Evolutionary conservation across 2,797 vertebrate genomes (phyloP).

Genomic region (Eleutherodactylus coqui): DNA sequence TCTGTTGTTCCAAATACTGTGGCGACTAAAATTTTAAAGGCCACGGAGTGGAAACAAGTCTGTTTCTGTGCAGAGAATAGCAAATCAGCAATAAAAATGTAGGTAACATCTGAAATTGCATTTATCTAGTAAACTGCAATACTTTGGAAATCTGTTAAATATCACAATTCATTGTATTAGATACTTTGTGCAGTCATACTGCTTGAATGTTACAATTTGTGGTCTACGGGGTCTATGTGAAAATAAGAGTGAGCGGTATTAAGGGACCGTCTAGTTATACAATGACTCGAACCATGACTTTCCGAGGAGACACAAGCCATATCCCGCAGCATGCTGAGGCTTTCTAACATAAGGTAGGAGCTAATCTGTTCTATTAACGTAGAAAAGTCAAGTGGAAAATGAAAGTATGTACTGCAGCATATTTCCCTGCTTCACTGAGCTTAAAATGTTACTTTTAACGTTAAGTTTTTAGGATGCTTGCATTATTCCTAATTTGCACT

Average conservation of each 20-base stretch:
- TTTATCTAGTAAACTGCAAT: background rate
- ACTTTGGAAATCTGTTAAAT: background rate
- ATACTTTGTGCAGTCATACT: background rate
- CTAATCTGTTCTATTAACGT: slow-evolving; percentile 42
- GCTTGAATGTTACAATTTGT: background rate
- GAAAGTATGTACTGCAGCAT: background rate
- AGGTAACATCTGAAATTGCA: background rate
- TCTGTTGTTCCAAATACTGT: too few relatives aligned
- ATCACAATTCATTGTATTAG: background rate
- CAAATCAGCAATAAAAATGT: background rate
- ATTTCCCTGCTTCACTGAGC: slow-evolving; percentile 38
- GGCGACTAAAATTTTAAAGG: background rate
- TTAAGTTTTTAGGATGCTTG: slow-evolving; percentile 63
- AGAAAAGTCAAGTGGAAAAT: slow-evolving; percentile 57
- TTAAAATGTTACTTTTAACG: slow-evolving; percentile 47
- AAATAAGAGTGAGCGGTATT: background rate
- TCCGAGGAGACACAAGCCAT: slow-evolving; percentile 25
- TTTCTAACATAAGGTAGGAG: slow-evolving; percentile 15
- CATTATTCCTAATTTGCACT: slow-evolving; percentile 70
- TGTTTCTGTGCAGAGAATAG: background rate
- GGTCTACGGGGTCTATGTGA: background rate
- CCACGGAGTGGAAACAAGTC: background rate
- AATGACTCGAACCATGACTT: slow-evolving; percentile 8
- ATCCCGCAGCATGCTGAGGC: slow-evolving; percentile 3
- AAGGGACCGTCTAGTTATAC: background rate